These are phyloP conservation scores for Brachionus manjavacas DNA, from an alignment of 1,140 invertebrate genomes.

Conservation along the genomic window DNA sequence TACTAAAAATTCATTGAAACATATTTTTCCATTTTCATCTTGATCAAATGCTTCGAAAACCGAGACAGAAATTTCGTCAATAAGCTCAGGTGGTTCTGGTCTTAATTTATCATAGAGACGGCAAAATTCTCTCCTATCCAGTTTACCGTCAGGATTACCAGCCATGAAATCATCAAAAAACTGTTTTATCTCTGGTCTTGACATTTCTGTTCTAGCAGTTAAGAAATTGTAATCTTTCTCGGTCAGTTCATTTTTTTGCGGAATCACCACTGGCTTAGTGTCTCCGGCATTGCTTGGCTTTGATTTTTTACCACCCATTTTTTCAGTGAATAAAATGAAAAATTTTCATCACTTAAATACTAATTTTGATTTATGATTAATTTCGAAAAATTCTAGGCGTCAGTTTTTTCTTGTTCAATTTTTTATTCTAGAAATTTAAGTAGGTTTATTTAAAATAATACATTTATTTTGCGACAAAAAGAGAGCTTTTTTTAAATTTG, in stretches of 20 bases:
- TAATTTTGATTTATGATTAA: not conserved
- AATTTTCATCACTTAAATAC: not conserved
- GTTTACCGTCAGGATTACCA: not conserved
- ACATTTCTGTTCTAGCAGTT: not conserved
- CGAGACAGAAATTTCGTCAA: conserved; percentile 31
- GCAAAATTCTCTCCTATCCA: conserved; percentile 11
- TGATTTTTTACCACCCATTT: conserved; percentile 35
- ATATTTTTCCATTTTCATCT: conserved; percentile 5
- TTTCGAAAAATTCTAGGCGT: not conserved
- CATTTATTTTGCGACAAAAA: not conserved
- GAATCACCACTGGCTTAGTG: not conserved
- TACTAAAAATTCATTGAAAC: conserved; percentile 1
- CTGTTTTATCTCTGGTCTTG: not conserved
- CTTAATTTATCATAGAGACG: not conserved
- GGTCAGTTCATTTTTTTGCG: not conserved
- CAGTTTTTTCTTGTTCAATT: not conserved
- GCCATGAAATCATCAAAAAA: not conserved
- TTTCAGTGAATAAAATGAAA: not conserved
- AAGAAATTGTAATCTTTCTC: not conserved
- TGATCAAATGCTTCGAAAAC: conserved; percentile 37
- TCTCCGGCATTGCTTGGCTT: conserved; percentile 16
- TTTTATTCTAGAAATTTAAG: not conserved
- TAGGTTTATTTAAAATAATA: not conserved
- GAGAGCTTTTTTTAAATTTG: not conserved
- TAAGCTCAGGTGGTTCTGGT: conserved; percentile 4